Evolutionary conservation across 2,888 invertebrate genomes (phyloP), one percentile per base, ranked within the genome.

Genomic region (Nasonovia ribisnigri): DNA sequence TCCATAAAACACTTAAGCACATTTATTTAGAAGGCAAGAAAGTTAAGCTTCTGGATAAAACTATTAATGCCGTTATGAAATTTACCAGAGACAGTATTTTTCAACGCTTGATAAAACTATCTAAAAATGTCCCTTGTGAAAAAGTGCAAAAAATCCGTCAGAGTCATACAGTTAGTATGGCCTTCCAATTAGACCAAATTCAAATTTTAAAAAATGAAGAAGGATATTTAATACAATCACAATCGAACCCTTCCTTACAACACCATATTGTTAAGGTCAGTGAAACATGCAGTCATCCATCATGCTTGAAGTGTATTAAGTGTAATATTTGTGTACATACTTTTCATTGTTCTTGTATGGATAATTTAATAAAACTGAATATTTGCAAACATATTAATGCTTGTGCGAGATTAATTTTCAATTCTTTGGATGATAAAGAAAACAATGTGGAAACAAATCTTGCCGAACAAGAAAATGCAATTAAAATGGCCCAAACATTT

Each of bases 1-100:
- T 57, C 26, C 88, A 88, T 13, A 89, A 93, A 84, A 54, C 20
- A 54, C 42, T 93, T 46, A 93, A 89, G 16, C 90, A 90, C 4
- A 90, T 67, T 42, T 89, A 88, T 88, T 88, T 88, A 24, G 88
- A 92, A 88, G 86, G n/a, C 0, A 87, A 87, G 42, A 89, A 29
- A 89, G 57, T 89, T 16, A 89, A 89, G 36, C 43, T 60, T 43
- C 36, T 89, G 57, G 88, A 88, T 16, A 88, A 88, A 88, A 88
- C 88, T 13, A 88, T 88, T 36, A 84, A 90, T 67, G 84, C 93
- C 13, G 54, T 90, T 46, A 57, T 93, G n/a, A 84, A 93, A 93
- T 90, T 84, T 36, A 57, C 89, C 26, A 43, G 89, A 48, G 90
- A 90, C 8, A 90, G 46, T 90, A 6, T 90, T n/a, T 67, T 42